Conservation (phyloP, 1,140 invertebrate species). For the Drosophila melanica region DNA sequence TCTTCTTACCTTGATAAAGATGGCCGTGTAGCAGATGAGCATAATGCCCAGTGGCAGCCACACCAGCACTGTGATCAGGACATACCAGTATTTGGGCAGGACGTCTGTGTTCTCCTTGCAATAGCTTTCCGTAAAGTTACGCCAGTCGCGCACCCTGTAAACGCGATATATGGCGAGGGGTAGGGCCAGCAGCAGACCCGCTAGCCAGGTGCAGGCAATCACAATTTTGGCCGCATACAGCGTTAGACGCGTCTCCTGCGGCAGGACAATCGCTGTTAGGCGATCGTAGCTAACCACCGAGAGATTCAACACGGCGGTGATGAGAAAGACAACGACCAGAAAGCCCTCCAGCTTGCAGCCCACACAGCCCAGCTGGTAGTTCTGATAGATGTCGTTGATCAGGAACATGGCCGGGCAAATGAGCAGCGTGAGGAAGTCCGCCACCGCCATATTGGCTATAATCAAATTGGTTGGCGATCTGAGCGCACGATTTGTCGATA, state of each 20-base stretch:
- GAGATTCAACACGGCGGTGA: constrained; percentile 90
- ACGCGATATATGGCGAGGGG: constrained; percentile 88
- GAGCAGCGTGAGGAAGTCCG: constrained; percentile 90
- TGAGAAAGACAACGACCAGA: constrained; percentile 87
- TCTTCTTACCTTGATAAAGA: constrained; percentile 86
- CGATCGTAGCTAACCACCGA: constrained; percentile 93
- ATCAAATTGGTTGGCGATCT: constrained; percentile 91
- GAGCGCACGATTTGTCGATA: constrained; percentile 88
- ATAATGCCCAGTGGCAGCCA: constrained; percentile 89
- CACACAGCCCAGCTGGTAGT: constrained; percentile 88
- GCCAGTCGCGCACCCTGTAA: constrained; percentile 89
- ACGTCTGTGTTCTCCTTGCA: constrained; percentile 88
- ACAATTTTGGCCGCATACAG: constrained; percentile 86
- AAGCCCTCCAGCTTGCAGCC: constrained; percentile 90
- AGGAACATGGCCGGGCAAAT: constrained; percentile 90
- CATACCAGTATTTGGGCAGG: constrained; percentile 89
- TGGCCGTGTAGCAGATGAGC: constrained; percentile 87
- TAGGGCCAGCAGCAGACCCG: constrained; percentile 86
- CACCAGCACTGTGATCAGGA: constrained; percentile 88
- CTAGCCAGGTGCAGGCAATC: constrained; percentile 88
- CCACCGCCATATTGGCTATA: constrained; percentile 91
- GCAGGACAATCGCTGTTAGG: constrained; percentile 90
- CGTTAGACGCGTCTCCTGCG: constrained; percentile 88
- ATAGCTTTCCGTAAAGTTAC: constrained; percentile 88
- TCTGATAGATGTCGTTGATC: constrained; percentile 89